These are phyloP conservation scores for Aldabrachelys gigantea DNA, from an alignment of 2,113 vertebrate species.

Conservation along the genomic window DNA sequence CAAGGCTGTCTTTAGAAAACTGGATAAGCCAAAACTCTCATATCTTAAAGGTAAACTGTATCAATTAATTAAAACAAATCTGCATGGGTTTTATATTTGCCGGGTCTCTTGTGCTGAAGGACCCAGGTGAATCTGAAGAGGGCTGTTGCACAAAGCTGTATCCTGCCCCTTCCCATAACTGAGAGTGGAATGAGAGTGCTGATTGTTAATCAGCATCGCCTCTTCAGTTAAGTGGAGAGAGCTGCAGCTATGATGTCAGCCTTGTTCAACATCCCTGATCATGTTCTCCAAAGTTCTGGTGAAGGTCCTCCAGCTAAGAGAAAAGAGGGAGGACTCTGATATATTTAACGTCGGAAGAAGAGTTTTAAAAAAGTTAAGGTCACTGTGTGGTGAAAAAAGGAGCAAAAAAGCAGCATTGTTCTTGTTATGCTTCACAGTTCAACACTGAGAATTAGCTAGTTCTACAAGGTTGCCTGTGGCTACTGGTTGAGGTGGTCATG, in stretches of 20 bases:
- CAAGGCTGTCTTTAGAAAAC: neutral
- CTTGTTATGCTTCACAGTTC: neutral
- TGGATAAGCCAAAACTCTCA: neutral
- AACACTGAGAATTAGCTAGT: neutral
- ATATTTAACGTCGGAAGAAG: neutral
- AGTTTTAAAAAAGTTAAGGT: neutral
- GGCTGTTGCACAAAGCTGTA: neutral
- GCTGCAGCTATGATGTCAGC: neutral
- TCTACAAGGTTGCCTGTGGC: neutral
- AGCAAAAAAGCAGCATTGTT: neutral
- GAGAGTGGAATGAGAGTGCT: neutral
- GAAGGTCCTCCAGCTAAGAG: neutral
- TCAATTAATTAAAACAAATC: slow-evolving; percentile 6
- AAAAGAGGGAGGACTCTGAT: neutral
- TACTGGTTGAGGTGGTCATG: neutral
- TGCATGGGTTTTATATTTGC: neutral
- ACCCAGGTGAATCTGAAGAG: neutral
- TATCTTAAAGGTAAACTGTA: neutral
- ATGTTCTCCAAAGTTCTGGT: neutral
- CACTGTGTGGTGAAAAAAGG: neutral
- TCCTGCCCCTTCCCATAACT: neutral
- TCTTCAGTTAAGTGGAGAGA: neutral
- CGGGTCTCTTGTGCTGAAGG: neutral
- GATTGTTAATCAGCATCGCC: neutral
- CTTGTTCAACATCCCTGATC: neutral